These are phyloP conservation scores for Atta texana DNA, from an alignment of 1,140 invertebrate genomes.

Conservation along the genomic window DNA sequence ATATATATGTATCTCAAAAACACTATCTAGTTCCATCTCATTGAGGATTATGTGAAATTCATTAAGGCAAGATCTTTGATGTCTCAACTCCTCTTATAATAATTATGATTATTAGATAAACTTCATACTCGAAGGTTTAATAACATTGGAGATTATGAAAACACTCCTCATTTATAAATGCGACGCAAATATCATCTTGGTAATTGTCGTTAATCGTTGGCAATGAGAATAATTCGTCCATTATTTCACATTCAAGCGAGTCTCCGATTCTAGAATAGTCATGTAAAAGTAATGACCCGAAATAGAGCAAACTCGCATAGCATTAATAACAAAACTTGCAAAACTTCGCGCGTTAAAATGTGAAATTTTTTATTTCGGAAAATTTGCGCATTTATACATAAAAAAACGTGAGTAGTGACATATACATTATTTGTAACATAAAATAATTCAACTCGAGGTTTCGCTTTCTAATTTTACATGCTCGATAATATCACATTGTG, in stretches of 20 bases:
- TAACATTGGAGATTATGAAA: constrained; percentile 38
- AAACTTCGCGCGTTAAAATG: constrained; percentile 6
- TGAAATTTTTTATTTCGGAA: constrained; percentile 15
- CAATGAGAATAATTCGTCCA: constrained; percentile 62
- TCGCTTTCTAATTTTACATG: constrained; percentile 44
- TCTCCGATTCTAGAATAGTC: constrained; percentile 51
- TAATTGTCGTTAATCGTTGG: constrained; percentile 61
- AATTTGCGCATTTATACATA: background rate
- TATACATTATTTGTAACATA: constrained; percentile 27
- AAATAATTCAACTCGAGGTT: constrained; percentile 31
- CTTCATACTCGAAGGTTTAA: constrained; percentile 33
- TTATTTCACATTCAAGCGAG: constrained; percentile 50
- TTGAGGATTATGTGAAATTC: constrained; percentile 35
- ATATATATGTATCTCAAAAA: background rate
- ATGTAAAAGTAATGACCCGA: constrained; percentile 59
- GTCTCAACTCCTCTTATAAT: background rate
- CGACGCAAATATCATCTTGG: constrained; percentile 56
- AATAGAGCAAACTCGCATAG: constrained; percentile 44
- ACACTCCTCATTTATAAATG: constrained; percentile 54
- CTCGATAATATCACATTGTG: constrained; percentile 34
- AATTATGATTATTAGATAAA: constrained; percentile 32
- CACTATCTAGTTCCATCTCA: background rate
- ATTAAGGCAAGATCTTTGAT: background rate
- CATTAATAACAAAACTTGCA: constrained; percentile 27
- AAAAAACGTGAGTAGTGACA: background rate